Evolutionary conservation across 2,113 vertebrate genomes (phyloP).

Genomic region (Dicrurus megarhynchus): DNA sequence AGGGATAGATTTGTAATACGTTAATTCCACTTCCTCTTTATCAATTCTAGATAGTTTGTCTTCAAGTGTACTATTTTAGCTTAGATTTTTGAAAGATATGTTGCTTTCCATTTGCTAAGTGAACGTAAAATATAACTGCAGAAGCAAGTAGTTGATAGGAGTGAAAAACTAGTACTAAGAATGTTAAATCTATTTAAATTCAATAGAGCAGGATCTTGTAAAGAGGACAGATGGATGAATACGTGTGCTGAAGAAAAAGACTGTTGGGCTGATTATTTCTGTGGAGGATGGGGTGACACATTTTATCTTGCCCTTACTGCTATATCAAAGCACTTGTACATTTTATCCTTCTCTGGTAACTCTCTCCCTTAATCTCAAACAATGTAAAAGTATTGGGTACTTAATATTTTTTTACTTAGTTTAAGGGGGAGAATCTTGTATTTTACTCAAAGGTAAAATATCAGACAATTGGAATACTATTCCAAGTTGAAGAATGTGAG

Average conservation of each 20-base stretch:
- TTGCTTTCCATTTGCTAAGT: conserved; percentile 59
- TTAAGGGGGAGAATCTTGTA: background rate
- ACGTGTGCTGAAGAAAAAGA: background rate
- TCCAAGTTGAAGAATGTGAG: background rate
- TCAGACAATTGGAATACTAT: background rate
- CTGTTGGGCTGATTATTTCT: background rate
- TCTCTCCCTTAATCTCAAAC: background rate
- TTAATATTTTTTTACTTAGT: background rate
- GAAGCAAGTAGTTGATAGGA: conserved; percentile 61
- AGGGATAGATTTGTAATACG: background rate
- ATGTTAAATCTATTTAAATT: conserved; percentile 32
- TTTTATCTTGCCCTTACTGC: background rate
- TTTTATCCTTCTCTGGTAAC: background rate
- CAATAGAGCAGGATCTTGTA: background rate
- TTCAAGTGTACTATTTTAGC: conserved; percentile 52
- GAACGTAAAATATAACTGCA: conserved; percentile 58
- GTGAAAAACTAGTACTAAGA: conserved; percentile 59
- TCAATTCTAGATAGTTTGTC: conserved; percentile 25
- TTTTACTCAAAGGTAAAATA: background rate
- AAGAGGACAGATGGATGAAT: background rate
- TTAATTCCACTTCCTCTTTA: background rate
- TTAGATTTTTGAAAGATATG: conserved; percentile 60
- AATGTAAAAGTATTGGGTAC: background rate
- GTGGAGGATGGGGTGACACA: background rate
- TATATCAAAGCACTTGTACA: background rate